Evolutionary conservation across 2,888 invertebrate genomes (phyloP), one percentile per base, ranked within the genome.

Genomic region (Drosophila tripunctata): DNA sequence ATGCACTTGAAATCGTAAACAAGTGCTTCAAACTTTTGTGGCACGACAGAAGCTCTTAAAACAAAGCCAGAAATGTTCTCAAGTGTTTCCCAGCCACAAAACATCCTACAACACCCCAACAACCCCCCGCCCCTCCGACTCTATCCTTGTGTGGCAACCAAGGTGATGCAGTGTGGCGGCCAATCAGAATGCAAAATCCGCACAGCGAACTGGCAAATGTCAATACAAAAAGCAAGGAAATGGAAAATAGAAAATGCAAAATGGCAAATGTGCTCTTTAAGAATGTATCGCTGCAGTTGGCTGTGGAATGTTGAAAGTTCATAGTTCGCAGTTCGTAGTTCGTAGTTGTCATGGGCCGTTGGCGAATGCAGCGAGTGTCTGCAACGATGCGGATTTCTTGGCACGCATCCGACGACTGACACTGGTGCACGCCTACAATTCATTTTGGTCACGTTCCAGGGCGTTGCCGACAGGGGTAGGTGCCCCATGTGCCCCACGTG

Each of bases 361-460:
- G 51, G 41, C 14, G 31, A 40, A 44, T 57, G 52, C 57, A 50
- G 44, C 61, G 15, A 33, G 21, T 22, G 47, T 41, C 14, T 43
- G 66, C 74, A 60, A 40, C 61, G 64, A 63, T 71, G 64, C 58
- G 68, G 24, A 56, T 65, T 72, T 75, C 64, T 56, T 56, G 60
- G 60, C 71, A 66, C 15, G 54, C 60, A 36, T 51, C 17, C 43
- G 62, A 40, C 67, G 56, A 67, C 70, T 76, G 64, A 56, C 58
- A 43, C n/a, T 69, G 69, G 88, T 74, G 72, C 63, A 79, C 90
- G 88, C 90, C 90, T 86, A 84, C 89, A 75, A 83, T 79, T 75
- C 79, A 68, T 66, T 80, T 87, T 77, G 89, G 90, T 89, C 90
- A 90, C 90, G 90, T 90, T 84, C 84, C 73, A 72, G 88, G 90